Conservation (phyloP, 2,113 vertebrate species). For the Gasterosteus aculeatus region DNA sequence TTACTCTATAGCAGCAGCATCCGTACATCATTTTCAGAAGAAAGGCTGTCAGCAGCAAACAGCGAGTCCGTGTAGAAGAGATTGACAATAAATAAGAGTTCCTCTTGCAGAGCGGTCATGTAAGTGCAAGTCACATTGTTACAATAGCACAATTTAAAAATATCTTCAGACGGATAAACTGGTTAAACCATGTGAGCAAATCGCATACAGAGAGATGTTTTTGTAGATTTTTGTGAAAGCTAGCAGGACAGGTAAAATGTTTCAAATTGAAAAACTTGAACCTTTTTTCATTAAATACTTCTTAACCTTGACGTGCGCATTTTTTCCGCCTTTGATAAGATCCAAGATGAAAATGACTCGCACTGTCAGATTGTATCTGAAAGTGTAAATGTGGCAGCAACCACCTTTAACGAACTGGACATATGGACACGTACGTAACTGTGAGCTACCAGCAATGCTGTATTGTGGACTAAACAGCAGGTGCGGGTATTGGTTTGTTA, state of each 20-base stretch:
- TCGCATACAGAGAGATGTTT: not conserved
- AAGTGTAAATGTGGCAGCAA: not conserved
- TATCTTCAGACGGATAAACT: not conserved
- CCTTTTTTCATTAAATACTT: slow-evolving; percentile 6
- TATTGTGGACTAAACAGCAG: slow-evolving; percentile 1
- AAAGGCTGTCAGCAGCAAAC: slow-evolving; percentile 12
- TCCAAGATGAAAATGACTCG: not conserved
- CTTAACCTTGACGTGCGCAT: not conserved
- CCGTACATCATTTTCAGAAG: not conserved
- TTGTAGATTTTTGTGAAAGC: slow-evolving; percentile 15
- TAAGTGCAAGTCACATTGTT: not conserved
- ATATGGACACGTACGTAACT: not conserved
- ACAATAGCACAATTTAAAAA: not conserved
- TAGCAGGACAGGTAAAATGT: slow-evolving; percentile 11
- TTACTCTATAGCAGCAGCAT: slow-evolving; percentile 13
- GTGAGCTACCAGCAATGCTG: not conserved
- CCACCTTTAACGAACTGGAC: slow-evolving; percentile 17
- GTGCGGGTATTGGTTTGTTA: not conserved
- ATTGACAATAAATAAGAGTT: not conserved
- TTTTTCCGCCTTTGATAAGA: slow-evolving; percentile 15
- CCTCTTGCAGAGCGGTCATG: not conserved
- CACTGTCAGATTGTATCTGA: not conserved
- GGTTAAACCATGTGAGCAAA: not conserved
- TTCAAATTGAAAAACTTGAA: slow-evolving; percentile 9
- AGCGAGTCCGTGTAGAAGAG: no score